Evolutionary conservation across 2,797 vertebrate genomes (phyloP).

Genomic region (Emydoidea blandingii): DNA sequence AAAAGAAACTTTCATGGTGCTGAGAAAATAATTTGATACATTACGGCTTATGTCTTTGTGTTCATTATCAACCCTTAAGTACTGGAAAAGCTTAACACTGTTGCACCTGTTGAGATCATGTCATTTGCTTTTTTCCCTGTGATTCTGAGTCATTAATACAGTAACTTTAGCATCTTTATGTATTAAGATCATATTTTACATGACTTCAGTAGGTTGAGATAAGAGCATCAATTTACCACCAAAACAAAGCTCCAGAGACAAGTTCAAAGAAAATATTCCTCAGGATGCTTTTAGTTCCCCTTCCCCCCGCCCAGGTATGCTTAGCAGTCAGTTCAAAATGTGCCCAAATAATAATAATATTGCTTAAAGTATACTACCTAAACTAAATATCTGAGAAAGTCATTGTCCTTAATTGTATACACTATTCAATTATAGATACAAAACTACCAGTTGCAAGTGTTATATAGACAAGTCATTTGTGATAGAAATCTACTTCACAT

Average conservation of each 20-base stretch:
- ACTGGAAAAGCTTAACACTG: neutral
- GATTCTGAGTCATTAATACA: slow-evolving; percentile 25
- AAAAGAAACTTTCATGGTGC: neutral
- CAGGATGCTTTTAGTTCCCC: neutral
- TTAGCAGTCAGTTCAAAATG: slow-evolving; percentile 40
- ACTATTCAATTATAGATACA: neutral
- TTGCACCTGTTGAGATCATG: neutral
- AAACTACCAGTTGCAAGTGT: neutral
- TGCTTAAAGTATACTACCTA: neutral
- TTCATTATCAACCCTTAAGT: neutral
- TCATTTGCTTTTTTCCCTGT: slow-evolving; percentile 22
- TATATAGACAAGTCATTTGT: neutral
- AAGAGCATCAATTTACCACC: neutral
- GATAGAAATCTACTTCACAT: neutral
- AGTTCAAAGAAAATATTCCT: slow-evolving; percentile 3
- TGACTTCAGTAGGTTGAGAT: slow-evolving; percentile 25
- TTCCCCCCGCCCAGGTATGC: neutral
- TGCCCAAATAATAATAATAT: slow-evolving; percentile 28
- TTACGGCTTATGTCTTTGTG: neutral
- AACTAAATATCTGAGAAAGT: slow-evolving; percentile 37
- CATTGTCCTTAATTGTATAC: neutral
- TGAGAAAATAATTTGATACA: neutral
- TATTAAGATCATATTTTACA: slow-evolving; percentile 11
- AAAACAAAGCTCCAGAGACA: slow-evolving; percentile 51
- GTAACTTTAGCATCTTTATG: neutral